Base-by-base conservation (phyloP, 2,888 invertebrate species). In the Halictus quadricinctus region DNA sequence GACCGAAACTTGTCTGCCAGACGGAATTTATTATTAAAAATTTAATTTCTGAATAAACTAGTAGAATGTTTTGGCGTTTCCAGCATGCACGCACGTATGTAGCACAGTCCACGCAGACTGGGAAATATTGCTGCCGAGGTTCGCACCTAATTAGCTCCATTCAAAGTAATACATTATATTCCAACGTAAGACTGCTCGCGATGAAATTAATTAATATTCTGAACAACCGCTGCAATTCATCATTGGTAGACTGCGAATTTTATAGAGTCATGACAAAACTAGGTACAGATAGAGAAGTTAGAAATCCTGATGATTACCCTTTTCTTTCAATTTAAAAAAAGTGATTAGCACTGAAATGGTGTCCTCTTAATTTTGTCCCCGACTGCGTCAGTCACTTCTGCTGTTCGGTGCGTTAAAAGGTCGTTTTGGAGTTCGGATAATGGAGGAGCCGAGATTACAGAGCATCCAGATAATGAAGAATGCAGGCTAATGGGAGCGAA, bases 61-160 rank as follows among this genome's bases (percentile, higher is more conserved):
- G 15, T 8, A 18, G 15, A 64, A 15, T 29, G 29, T 64, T 64
- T 64, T 8, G 36, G 15, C 15, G 18, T 64, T 64, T 18, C 64
- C 2, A 12, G 1, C 64, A 25, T 13, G 25, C 6, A 18, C 43
- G 43, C 12, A 46, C 46, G 10, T n/a, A 54, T 0, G n/a, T n/a
- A 12, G 4, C 10, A 58, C 10, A 58, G n/a, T n/a, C 48, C 58
- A n/a, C n/a, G 21, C 12, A n/a, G n/a, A n/a, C n/a, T 25, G n/a
- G 58, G 58, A 58, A n/a, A n/a, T 58, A 58, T 58, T 58, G n/a
- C n/a, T 58, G n/a, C 58, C n/a, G 58, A 58, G 58, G 58, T 58
- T 58, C n/a, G 4, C n/a, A n/a, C n/a, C 12, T n/a, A n/a, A 58
- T n/a, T 58, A 58, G 58, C n/a, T 58, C 12, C n/a, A 21, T 58